These are phyloP conservation scores for Xiphorhynchus elegans DNA, from an alignment of 2,113 vertebrate species.

Conservation along the genomic window DNA sequence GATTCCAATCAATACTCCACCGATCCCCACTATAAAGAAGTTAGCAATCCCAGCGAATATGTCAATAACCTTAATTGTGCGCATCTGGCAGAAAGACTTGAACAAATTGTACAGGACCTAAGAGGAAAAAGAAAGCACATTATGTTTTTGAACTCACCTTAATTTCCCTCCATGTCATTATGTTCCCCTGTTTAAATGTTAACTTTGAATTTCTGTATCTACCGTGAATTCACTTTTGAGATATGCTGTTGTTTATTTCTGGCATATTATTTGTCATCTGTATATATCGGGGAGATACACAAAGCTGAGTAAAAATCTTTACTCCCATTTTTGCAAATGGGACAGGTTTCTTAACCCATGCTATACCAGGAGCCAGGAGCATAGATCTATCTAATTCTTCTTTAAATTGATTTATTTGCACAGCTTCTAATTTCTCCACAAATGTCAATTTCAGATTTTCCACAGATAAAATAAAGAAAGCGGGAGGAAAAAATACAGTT, in stretches of 20 bases:
- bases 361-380: background rate
- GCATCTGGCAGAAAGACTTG: slow-evolving; percentile 91
- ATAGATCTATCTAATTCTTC: background rate
- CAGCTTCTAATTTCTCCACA: background rate
- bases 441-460: background rate
- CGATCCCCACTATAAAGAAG: slow-evolving; percentile 92
- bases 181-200: background rate
- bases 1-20: slow-evolving; percentile 89
- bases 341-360: background rate
- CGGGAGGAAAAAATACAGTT: background rate
- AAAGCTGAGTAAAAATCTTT: background rate
- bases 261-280: background rate
- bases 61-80: slow-evolving; percentile 86
- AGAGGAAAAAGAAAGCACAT: slow-evolving; percentile 35
- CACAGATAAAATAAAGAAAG: background rate
- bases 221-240: background rate
- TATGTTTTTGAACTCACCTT: slow-evolving; percentile 16
- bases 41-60: slow-evolving; percentile 89
- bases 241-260: background rate
- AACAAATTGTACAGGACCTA: slow-evolving; percentile 98
- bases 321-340: background rate
- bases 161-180: background rate
- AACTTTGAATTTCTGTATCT: background rate
- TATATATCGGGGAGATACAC: background rate
- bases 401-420: background rate